Conservation (phyloP, 2,797 vertebrate species). For the Miichthys miiuy region DNA sequence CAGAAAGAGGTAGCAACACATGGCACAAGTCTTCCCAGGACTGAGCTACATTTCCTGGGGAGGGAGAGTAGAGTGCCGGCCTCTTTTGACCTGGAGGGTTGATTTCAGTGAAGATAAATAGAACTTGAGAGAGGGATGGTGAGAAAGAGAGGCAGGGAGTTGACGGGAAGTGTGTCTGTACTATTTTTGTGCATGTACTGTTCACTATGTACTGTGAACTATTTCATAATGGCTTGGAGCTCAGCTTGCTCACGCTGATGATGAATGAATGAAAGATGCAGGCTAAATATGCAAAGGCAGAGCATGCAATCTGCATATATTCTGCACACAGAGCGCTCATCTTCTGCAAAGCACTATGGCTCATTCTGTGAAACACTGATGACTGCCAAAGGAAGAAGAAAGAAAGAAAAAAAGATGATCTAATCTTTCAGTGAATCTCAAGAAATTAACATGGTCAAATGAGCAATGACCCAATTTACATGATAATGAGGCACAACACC, state of each 20-base stretch:
- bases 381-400: constrained; percentile 18
- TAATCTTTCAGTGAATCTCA: constrained; percentile 49
- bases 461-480: constrained; percentile 53
- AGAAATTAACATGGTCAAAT: constrained; percentile 52
- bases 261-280: constrained; percentile 54
- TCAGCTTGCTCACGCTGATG: constrained; percentile 23
- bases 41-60: constrained; percentile 31
- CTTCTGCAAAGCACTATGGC: constrained; percentile 12
- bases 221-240: constrained; percentile 24
- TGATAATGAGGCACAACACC: constrained; percentile 47
- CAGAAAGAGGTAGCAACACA: constrained; percentile 40
- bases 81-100: constrained; percentile 35
- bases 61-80: constrained; percentile 1
- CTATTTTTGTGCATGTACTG: not conserved
- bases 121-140: constrained; percentile 6
- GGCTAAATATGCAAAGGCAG: constrained; percentile 49
- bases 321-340: constrained; percentile 29
- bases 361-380: constrained; percentile 42
- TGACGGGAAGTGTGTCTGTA: not conserved
- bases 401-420: constrained; percentile 26
- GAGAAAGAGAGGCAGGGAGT: constrained; percentile 17
- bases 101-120: constrained; percentile 27
- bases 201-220: constrained; percentile 14
- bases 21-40: constrained; percentile 35
- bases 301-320: constrained; percentile 43